Evolutionary conservation across 2,888 invertebrate species (phyloP), one percentile per base, ranked within the genome.

Genomic region (Rhagophthalmus giganteus): DNA sequence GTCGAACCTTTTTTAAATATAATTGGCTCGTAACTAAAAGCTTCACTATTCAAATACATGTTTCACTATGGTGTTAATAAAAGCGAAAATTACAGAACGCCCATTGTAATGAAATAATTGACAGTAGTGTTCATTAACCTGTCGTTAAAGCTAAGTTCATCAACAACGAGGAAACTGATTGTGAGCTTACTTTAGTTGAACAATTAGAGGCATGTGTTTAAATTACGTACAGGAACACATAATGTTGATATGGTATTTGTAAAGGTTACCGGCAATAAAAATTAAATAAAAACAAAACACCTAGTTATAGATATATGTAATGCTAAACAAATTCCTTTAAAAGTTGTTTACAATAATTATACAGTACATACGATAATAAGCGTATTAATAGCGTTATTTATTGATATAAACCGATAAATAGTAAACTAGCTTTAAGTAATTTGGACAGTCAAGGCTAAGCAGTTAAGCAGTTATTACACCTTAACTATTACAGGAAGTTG

Each of bases 21-120:
- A 42, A 34, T 33, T 42, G 24, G 42, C 34, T 42, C 26, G 27
- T 26, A 42, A 28, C 33, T 31, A 41, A 14, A 15, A 41, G 41
- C 33, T 41, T 41, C 31, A 33, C 33, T 41, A 41, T 31, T 41
- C 41, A 40, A 30, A 40, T 38, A 40, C 31, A 40, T 42, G 44
- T 35, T 41, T 25, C 39, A 42, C 40, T 13, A 32, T 40, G 31
- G 31, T 34, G 35, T 39, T 49, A 49, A 49, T 49, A 49, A 49
- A 49, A 41, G 45, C 47, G 54, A 56, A 44, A 53, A 58, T 56
- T 58, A 51, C 51, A 57, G 49, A 48, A 58, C 58, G 56, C 56
- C 56, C 58, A 57, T 54, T 58, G 54, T 57, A 54, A 58, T 54
- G 54, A 57, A 57, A 54, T 56, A 58, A 58, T 57, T 58, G 56